Evolutionary conservation across 1,140 invertebrate species (phyloP).

Genomic region (Plutomurus gul): DNA sequence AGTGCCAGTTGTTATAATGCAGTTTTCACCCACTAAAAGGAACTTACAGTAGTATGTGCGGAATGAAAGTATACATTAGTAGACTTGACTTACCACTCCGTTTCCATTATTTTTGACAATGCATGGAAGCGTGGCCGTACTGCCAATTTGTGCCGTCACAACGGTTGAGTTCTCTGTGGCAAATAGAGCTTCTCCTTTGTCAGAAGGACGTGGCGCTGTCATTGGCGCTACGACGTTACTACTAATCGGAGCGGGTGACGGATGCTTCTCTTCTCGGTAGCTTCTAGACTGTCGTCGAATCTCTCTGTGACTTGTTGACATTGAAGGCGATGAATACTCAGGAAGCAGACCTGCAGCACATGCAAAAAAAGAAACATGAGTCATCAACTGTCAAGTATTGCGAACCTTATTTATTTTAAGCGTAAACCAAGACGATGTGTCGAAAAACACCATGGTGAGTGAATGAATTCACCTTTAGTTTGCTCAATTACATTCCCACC

Average conservation of each 20-base stretch:
- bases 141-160: slow-evolving; percentile 72
- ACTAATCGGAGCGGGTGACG: slow-evolving; percentile 16
- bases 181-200: slow-evolving; percentile 52
- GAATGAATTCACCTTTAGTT: too few relatives aligned
- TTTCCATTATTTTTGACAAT: slow-evolving; percentile 70
- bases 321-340: slow-evolving; percentile 23
- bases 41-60: not conserved
- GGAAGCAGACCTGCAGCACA: not conserved
- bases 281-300: slow-evolving; percentile 43
- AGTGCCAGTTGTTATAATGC: too few relatives aligned
- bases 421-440: too few relatives aligned
- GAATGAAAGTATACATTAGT: not conserved
- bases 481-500: too few relatives aligned
- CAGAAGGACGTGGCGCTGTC: slow-evolving; percentile 33
- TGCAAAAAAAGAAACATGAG: slow-evolving; percentile 20
- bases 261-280: slow-evolving; percentile 40
- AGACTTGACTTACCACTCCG: slow-evolving; percentile 67
- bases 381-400: not conserved
- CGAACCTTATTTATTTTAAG: too few relatives aligned
- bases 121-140: slow-evolving; percentile 72
- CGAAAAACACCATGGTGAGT: too few relatives aligned
- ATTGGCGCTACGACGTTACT: slow-evolving; percentile 20
- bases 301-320: slow-evolving; percentile 18
- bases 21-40: too few relatives aligned
- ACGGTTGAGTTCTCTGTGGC: slow-evolving; percentile 58